Evolutionary conservation across 53 echinoderm and acorn worm genomes (phyloP).

Genomic region (Glandiceps talaboti): DNA sequence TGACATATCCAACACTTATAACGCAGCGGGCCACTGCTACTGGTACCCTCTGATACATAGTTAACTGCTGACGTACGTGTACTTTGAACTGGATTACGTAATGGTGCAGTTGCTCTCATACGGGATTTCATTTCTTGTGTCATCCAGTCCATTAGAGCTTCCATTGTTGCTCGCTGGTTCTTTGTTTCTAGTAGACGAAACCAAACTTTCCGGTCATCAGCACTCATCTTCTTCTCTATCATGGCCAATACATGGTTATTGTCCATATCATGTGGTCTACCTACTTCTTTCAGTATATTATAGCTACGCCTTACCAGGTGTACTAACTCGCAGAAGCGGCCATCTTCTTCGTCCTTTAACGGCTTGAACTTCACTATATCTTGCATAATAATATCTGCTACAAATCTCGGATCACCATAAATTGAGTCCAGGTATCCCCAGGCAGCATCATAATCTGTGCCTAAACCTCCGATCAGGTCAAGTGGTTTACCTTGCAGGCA

Average conservation of each 20-base stretch:
- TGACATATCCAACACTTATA: too few species aligned
- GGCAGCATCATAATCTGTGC: conserved; percentile 27
- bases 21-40: too few species aligned
- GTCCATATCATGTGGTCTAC: too few species aligned
- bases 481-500: conserved; percentile 17
- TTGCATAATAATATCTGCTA: conserved; percentile 35
- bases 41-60: too few species aligned
- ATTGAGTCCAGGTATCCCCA: conserved; percentile 27
- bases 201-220: too few species aligned
- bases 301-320: conserved; percentile 33
- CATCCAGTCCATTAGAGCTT: conserved; percentile 36
- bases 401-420: conserved; percentile 38
- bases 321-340: conserved; percentile 41
- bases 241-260: too few species aligned
- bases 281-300: conserved; percentile 36
- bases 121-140: conserved; percentile 33
- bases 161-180: too few species aligned
- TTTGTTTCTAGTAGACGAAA: too few species aligned
- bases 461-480: conserved; percentile 32
- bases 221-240: conserved; percentile 31
- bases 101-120: conserved; percentile 36
- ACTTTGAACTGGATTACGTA: conserved; percentile 12
- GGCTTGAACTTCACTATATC: conserved; percentile 23
- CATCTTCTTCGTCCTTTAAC: conserved; percentile 29
- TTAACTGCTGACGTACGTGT: background rate